These are phyloP conservation scores for Daboia siamensis DNA, from an alignment of 2,113 vertebrate genomes.

Conservation along the genomic window DNA sequence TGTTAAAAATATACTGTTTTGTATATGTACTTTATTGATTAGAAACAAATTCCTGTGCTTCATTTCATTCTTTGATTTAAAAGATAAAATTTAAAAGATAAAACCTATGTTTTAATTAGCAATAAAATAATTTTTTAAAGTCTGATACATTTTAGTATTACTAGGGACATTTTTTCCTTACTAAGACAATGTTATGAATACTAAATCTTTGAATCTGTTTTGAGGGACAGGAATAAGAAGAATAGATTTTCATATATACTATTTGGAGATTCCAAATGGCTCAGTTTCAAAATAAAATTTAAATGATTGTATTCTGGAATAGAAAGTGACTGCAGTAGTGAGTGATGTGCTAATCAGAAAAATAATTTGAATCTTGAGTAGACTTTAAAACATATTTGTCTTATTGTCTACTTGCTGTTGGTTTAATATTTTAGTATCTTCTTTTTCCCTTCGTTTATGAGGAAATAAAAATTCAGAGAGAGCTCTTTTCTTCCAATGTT, in stretches of 20 bases:
- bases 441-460: slow-evolving; percentile 17
- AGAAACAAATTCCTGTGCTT: slow-evolving; percentile 38
- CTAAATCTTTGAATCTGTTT: slow-evolving; percentile 57
- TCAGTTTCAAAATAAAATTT: slow-evolving; percentile 40
- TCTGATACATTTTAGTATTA: slow-evolving; percentile 48
- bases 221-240: slow-evolving; percentile 14
- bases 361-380: slow-evolving; percentile 30
- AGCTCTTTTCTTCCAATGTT: slow-evolving; percentile 33
- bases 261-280: slow-evolving; percentile 23
- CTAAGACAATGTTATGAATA: slow-evolving; percentile 48
- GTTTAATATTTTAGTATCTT: slow-evolving; percentile 41
- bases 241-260: slow-evolving; percentile 35
- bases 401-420: slow-evolving; percentile 17
- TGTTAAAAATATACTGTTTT: background rate
- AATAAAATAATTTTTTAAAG: slow-evolving; percentile 43
- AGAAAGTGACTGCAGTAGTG: background rate
- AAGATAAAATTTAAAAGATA: slow-evolving; percentile 10
- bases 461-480: background rate
- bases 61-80: slow-evolving; percentile 45
- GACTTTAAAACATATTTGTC: slow-evolving; percentile 3
- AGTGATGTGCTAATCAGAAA: slow-evolving; percentile 38
- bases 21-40: background rate
- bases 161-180: slow-evolving; percentile 49
- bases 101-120: slow-evolving; percentile 45
- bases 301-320: slow-evolving; percentile 8